phyloP scores from a whole-genome alignment of 2,113 vertebrate species.

The Daphoenositta chrysoptera region DNA sequence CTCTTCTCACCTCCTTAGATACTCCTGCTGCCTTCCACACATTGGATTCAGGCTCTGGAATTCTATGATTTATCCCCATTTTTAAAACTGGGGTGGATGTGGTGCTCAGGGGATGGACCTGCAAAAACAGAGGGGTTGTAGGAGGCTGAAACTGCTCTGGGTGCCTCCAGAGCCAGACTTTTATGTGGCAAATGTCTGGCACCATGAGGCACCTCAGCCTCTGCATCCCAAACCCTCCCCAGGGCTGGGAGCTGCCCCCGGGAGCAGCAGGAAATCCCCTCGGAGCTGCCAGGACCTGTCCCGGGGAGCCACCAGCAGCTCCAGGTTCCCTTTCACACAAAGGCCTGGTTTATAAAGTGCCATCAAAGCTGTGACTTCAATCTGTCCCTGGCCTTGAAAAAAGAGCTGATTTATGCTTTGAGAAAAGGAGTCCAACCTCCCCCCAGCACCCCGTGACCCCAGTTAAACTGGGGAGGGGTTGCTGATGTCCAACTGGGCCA shows the following conservation, averaged over 20 bases:
- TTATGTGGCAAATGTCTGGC: neutral
- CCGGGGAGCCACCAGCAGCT: fast-evolving
- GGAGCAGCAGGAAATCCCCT: neutral
- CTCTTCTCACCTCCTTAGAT: neutral
- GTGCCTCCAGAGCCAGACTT: neutral
- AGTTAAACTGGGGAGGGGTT: neutral
- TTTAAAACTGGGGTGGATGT: fast-evolving
- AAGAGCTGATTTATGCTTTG: neutral
- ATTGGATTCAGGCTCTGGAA: fast-evolving
- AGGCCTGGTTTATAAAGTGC: neutral
- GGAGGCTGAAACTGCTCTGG: neutral
- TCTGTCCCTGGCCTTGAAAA: neutral
- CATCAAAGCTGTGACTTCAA: fast-evolving
- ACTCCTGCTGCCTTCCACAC: fast-evolving
- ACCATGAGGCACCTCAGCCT: too few relatives aligned
- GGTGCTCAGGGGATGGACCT: neutral
- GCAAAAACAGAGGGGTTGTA: fast-evolving
- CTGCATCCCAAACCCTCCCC: neutral
- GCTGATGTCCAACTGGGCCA: neutral
- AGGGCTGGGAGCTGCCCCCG: neutral
- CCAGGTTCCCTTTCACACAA: neutral
- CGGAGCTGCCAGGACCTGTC: neutral
- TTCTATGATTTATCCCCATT: neutral
- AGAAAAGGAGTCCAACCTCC: neutral
- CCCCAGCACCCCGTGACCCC: neutral